Percentiles rank a stretch among this genome's conserved stretches.
phyloP scores from a whole-genome alignment of 2,888 invertebrate genomes.

The Cremastinae sp. region DNA sequence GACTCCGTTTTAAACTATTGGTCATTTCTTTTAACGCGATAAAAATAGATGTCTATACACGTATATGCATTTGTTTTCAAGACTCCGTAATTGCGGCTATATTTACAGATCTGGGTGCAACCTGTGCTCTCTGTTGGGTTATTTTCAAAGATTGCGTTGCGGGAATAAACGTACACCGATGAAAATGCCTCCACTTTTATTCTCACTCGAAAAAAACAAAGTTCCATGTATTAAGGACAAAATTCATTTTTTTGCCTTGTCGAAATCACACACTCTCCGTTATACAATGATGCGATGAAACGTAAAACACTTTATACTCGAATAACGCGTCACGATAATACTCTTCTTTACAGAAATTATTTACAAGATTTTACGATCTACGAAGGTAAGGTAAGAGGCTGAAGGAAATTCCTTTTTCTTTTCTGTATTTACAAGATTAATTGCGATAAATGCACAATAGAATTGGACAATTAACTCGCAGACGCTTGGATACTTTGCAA shows the following conservation, averaged over 20 bases:
- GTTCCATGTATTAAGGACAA: constrained; percentile 47
- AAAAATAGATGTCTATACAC: constrained; percentile 70
- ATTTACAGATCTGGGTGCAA: constrained; percentile 60
- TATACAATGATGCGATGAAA: constrained; percentile 65
- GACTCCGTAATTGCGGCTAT: constrained; percentile 37
- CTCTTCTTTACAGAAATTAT: constrained; percentile 67
- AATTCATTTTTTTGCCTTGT: constrained; percentile 14
- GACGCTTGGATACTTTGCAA: constrained; percentile 28
- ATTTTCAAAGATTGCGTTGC: background rate
- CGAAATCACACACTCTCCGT: constrained; percentile 64
- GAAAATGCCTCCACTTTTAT: constrained; percentile 8
- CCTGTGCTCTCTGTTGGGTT: constrained; percentile 7
- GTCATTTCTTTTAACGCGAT: constrained; percentile 67
- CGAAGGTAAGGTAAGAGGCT: constrained; percentile 4
- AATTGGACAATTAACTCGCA: constrained; percentile 46
- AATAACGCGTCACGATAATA: constrained; percentile 66
- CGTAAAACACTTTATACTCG: constrained; percentile 63
- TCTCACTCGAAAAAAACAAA: constrained; percentile 30
- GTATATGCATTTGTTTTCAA: constrained; percentile 50
- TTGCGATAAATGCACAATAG: constrained; percentile 49
- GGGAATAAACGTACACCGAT: constrained; percentile 36
- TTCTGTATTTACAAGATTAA: constrained; percentile 56
- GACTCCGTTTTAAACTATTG: constrained; percentile 59
- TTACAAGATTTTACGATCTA: constrained; percentile 45
- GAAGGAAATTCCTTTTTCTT: constrained; percentile 27